Conservation (phyloP, 2,797 vertebrate species). For the Tapera naevia region DNA sequence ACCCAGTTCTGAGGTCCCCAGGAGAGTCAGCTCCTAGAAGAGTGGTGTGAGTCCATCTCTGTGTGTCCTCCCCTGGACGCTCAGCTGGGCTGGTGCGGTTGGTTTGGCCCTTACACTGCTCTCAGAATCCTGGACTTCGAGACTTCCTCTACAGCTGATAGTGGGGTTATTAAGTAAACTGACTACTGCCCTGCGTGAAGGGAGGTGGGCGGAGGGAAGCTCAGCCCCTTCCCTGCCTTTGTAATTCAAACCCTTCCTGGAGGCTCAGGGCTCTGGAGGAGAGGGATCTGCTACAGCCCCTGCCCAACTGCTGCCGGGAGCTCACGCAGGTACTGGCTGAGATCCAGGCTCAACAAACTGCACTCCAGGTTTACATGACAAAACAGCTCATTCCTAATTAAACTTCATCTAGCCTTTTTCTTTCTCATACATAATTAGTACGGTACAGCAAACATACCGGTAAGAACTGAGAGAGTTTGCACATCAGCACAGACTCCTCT, state of each 20-base stretch:
- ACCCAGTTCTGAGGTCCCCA: neutral
- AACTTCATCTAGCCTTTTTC: neutral
- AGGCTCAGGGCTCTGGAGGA: neutral
- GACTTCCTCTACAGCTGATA: conserved; percentile 67
- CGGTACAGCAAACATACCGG: neutral
- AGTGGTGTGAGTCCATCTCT: neutral
- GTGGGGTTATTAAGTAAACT: conserved; percentile 40
- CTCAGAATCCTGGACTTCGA: neutral
- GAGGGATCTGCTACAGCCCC: conserved; percentile 56
- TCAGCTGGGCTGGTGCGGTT: neutral
- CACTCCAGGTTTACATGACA: neutral
- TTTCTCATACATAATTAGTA: neutral
- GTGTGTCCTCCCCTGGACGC: conserved; percentile 11
- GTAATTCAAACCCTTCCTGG: conserved; percentile 50
- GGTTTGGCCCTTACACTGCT: conserved; percentile 25
- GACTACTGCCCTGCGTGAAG: conserved; percentile 57
- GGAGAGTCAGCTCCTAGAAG: neutral
- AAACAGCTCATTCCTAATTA: conserved; percentile 24
- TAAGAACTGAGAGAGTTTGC: neutral
- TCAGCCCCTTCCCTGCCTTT: conserved; percentile 66
- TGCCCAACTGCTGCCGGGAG: neutral
- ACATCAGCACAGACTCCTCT: neutral
- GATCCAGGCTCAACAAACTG: neutral
- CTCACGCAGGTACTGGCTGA: conserved; percentile 6
- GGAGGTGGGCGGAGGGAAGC: conserved; percentile 72